These are phyloP conservation scores for Augochlora pura DNA, from an alignment of 1,140 invertebrate genomes.

Conservation along the genomic window DNA sequence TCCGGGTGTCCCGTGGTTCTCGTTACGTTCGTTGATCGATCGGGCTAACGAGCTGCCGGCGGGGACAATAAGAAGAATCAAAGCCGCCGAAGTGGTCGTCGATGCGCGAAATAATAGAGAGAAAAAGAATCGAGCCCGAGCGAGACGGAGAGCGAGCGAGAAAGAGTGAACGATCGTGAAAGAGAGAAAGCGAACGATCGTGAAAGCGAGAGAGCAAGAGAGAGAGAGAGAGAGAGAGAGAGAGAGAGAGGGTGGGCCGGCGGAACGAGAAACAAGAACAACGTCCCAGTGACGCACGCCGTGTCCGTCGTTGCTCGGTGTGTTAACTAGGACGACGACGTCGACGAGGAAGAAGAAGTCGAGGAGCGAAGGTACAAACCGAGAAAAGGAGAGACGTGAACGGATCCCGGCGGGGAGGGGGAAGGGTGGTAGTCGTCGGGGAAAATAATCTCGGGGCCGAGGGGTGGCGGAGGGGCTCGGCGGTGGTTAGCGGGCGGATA, in stretches of 20 bases:
- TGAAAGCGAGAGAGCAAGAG: too few relatives aligned
- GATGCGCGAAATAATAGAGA: constrained; percentile 3
- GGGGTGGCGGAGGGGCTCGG: not conserved
- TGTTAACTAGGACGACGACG: constrained; percentile 6
- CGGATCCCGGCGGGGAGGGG: too few relatives aligned
- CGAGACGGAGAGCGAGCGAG: not conserved
- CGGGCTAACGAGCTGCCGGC: constrained; percentile 24
- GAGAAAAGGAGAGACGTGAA: too few relatives aligned
- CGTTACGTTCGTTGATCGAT: constrained; percentile 3
- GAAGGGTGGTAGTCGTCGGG: too few relatives aligned
- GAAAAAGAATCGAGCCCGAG: not conserved
- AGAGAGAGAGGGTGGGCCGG: not conserved
- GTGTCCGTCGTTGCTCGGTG: constrained; percentile 5
- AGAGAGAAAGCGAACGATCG: too few relatives aligned
- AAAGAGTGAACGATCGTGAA: too few relatives aligned
- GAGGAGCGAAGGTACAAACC: not conserved
- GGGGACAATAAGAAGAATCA: constrained; percentile 9
- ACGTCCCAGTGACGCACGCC: constrained; percentile 9
- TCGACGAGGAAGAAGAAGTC: not conserved
- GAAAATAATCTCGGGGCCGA: constrained; percentile 12
- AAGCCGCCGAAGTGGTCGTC: not conserved
- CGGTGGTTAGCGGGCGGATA: constrained; percentile 6
- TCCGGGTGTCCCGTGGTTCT: too few relatives aligned
- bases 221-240: not conserved
- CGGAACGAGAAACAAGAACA: too few relatives aligned